Conservation (phyloP, 1,140 invertebrate species). For the Antheraea mylitta region DNA sequence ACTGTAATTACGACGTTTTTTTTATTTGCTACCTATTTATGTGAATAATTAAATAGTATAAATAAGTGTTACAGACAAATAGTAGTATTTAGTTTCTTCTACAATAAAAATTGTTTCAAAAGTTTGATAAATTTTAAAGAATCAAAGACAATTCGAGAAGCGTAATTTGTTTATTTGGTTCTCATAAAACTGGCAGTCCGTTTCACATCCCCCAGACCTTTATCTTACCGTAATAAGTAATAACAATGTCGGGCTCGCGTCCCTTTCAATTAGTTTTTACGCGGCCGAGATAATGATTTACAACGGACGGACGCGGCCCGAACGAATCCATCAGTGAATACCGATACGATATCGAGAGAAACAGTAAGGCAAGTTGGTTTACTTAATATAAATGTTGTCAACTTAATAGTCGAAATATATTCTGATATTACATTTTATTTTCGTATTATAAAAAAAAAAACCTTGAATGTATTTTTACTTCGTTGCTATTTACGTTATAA, state of each 20-base stretch:
- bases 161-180: slow-evolving; percentile 24
- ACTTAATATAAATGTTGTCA: neutral
- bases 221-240: slow-evolving; percentile 41
- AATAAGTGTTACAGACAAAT: neutral
- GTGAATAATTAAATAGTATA: neutral
- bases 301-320: slow-evolving; percentile 29
- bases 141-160: slow-evolving; percentile 11
- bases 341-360: neutral
- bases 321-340: slow-evolving; percentile 9
- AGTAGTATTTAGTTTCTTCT: neutral
- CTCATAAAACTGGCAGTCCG: slow-evolving; percentile 22
- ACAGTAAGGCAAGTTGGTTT: neutral
- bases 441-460: too few relatives aligned
- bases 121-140: neutral
- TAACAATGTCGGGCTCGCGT: slow-evolving; percentile 40
- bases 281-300: slow-evolving; percentile 49
- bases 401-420: too few relatives aligned
- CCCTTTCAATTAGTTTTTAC: slow-evolving; percentile 55
- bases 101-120: neutral
- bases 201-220: slow-evolving; percentile 4
- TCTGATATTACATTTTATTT: too few relatives aligned
- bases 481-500: too few relatives aligned
- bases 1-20: too few relatives aligned
- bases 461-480: too few relatives aligned
- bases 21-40: too few relatives aligned